Evolutionary conservation across 2,888 invertebrate genomes (phyloP), one percentile per base, ranked within the genome.

Genomic region (Drosophila crucigera): DNA sequence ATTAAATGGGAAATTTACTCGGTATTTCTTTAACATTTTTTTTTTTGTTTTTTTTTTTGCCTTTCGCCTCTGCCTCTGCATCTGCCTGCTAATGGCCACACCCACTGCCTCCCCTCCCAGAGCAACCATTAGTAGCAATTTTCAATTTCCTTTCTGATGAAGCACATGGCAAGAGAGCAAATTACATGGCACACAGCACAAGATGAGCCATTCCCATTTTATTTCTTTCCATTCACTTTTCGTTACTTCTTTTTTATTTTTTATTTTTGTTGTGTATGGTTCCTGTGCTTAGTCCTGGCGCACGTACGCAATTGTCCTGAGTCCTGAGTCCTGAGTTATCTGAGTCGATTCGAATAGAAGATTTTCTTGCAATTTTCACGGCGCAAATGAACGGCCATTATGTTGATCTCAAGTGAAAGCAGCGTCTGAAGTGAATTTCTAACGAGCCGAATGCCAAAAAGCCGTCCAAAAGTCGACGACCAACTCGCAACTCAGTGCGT

Each of bases 81-180:
- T 4, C 33, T 35, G 35, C 35, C 72, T 78, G 74, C 66, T 58
- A 54, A 63, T 33, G 61, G 76, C 56, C 80, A 77, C 90, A 71
- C 90, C 90, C 88, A 74, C 67, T 60, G 63, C 47, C 53, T 28
- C 4, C 33, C 6, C 14, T 4, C 0, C 65, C 47, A 39, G 30
- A 62, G 61, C 74, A 77, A 80, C 89, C 81, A 83, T 89, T 81
- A 84, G 87, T 78, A 91, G 90, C 92, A 92, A 92, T 92, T 92
- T 92, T 91, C 92, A 92, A 92, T 92, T 92, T 92, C 92, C 92
- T 92, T 92, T 92, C 90, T 91, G 92, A 92, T 92, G 90, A 92
- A 92, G 92, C 92, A 92, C 92, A 92, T 91, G 80, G 90, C 91
- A 92, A 92, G 92, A 92, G 92, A 92, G 92, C 91, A 92, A 92